Evolutionary conservation across 1,140 invertebrate species (phyloP), one percentile per base, ranked within the genome.

Genomic region (Orius laevigatus): DNA sequence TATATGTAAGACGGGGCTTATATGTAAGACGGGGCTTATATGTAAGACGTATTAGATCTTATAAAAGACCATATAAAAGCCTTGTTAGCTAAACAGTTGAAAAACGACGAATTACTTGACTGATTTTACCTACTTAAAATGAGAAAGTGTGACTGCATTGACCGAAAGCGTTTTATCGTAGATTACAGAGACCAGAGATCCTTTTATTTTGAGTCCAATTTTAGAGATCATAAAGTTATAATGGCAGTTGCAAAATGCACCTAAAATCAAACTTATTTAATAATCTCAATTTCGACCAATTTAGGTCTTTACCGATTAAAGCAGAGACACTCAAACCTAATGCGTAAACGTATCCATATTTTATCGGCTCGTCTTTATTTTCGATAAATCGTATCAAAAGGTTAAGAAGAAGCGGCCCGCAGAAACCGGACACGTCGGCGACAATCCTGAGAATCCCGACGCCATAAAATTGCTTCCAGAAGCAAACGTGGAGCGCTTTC

Each of bases 171-270:
- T 79, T 67, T 97, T 97, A 46, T 77, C 71, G 58, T 96, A 93
- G 41, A 98, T 76, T 5, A 80, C 74, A 9, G 83, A 81, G 3
- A 96, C 74, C 18, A 96, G 68, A 14, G 86, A 75, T 12, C 79
- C 78, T 46, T 86, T 70, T 60, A 97, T 82, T 69, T 93, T 91
- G 16, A 95, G 71, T 15, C 79, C 79, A 14, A 97, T 76, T 56
- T 88, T 68, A 1, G 79, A 74, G 70, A 95, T 81, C 45, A 75
- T 70, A 69, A 91, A 95, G 59, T 84, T 85, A 66, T 94, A 98
- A 62, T 97, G 91, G 2, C 78, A 74, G 55, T 77, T 81, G 55
- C 79, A 84, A 34, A 96, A 65, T 0, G 92, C 76, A 47, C 71
- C 77, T 67, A 66, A 46, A 63, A 49, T 43, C 8, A 25, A 25